Conservation (phyloP, 2,797 vertebrate species). For the Scyliorhinus canicula region DNA sequence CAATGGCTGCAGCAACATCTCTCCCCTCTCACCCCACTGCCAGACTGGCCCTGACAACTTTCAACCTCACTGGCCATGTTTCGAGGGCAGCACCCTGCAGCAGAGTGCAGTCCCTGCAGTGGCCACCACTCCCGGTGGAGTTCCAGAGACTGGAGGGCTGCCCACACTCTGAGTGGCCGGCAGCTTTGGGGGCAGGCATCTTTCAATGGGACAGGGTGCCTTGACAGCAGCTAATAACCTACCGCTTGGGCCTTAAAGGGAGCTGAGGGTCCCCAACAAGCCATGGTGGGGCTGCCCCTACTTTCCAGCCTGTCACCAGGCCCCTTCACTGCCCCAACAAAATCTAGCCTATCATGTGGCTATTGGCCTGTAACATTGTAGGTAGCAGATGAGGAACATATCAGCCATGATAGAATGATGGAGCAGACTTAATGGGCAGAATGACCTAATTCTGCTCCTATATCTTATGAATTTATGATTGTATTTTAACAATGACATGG, state of each 20-base stretch:
- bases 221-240: no score
- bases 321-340: neutral
- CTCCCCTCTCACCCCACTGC: neutral
- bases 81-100: no score
- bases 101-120: neutral
- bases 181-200: no score
- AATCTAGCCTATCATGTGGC: neutral
- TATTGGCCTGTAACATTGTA: no score
- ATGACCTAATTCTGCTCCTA: no score
- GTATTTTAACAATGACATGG: neutral
- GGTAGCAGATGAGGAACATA: no score
- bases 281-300: neutral
- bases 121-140: neutral
- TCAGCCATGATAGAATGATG: no score
- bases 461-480: neutral
- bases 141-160: neutral
- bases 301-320: neutral
- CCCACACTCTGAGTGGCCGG: neutral
- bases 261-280: no score
- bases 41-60: no score
- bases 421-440: no score
- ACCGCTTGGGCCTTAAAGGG: no score
- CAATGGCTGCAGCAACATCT: neutral
- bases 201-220: no score
- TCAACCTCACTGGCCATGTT: neutral